Conservation (phyloP, 2,113 vertebrate species). For the Elgaria multicarinata region DNA sequence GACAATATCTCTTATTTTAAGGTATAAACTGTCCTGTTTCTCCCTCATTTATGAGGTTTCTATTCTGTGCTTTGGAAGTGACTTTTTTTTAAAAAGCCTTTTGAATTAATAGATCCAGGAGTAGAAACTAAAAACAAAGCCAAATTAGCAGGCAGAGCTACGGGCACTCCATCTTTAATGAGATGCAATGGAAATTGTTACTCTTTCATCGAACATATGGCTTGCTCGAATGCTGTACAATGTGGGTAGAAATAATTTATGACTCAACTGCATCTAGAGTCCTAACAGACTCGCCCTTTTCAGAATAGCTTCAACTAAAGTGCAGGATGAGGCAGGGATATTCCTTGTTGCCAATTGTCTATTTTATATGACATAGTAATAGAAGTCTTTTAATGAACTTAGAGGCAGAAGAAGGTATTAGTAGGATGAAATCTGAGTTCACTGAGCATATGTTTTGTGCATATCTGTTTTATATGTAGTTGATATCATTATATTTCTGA, state of each 20-base stretch:
- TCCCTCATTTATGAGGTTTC: not conserved
- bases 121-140: not conserved
- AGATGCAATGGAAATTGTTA: not conserved
- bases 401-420: not conserved
- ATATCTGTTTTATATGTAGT: not conserved
- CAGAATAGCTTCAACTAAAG: not conserved
- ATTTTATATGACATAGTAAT: too few relatives aligned
- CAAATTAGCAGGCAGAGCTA: not conserved
- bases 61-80: not conserved
- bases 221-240: not conserved
- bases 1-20: not conserved
- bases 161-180: not conserved
- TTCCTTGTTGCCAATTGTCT: not conserved
- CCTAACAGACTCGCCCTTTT: not conserved
- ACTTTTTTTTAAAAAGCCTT: not conserved
- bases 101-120: not conserved
- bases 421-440: not conserved
- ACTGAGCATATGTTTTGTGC: not conserved
- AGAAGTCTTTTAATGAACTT: not conserved
- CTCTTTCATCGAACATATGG: not conserved
- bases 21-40: not conserved
- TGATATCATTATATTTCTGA: too few relatives aligned
- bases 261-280: not conserved
- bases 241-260: not conserved
- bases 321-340: not conserved